Base-by-base conservation (phyloP, 2,113 vertebrate genomes). In the Gasterosteus aculeatus region DNA sequence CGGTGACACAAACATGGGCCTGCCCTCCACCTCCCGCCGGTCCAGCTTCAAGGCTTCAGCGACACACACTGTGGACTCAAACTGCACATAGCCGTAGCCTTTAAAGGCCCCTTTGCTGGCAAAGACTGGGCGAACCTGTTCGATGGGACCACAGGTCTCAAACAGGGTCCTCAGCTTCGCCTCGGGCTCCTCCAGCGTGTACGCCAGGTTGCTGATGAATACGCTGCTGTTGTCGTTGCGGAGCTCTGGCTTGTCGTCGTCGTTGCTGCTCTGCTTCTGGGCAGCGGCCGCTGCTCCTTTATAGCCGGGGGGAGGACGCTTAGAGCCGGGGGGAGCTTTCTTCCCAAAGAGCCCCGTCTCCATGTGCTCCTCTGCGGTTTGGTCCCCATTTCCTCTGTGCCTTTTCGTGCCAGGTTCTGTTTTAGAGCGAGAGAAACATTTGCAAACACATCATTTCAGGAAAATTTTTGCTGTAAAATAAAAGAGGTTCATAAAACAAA, bases 1-100 rank as follows among this genome's bases (percentile, higher is more conserved):
- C 0, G 98, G 98, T 1, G 97, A 99, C 7, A 99, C 97, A 76
- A 97, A 99, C 96, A 99, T 97, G 0, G 97, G 98, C 81, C 98
- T 94, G 11, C 96, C 96, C 4, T 96, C 96, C 54, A 99, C 87
- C 0, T 89, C 90, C 22, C 83, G 92, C 10, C 98, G 93, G 78
- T 99, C 98, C 84, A 99, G 59, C 76, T 91, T 91, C 68, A 99
- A 93, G 0, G 98, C 98, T 59, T 95, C 94, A 0, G 81, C 16
- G 1, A 95, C 95, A 0, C 95, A 88, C n/a, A 87, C 90, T 12
- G 92, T 88, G 0, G 96, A 94, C 68, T 91, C 90, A 75, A 99
- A 99, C 83, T 99, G 95, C 16, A 99, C 94, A 0, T 99, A 99
- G 86, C 96, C 90, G 86, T 99, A 99, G 14, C 98, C 98, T 19